Evolutionary conservation across 2,113 vertebrate genomes (phyloP), one percentile per base, ranked within the genome.

Genomic region (Labeo catla): DNA sequence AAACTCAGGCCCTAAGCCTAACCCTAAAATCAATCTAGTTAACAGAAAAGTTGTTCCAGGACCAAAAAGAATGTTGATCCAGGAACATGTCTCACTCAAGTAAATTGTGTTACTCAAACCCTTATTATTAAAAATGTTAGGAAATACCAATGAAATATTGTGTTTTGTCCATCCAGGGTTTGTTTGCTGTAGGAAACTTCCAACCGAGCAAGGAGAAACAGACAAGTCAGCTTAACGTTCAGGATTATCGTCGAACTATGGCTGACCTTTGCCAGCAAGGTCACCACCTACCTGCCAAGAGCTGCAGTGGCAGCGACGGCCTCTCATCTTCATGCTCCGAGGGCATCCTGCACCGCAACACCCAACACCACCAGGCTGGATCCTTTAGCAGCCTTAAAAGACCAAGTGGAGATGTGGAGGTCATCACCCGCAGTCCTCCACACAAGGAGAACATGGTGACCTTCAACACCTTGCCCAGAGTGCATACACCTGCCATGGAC

Each of bases 131-230:
- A 66, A 4, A 3, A 66, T 23, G 6, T 49, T 34, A 6, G 6
- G 19, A 49, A 81, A 65, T 81, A 15, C 13, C 3, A 72, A 23
- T 54, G 0, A 72, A 57, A 70, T 43, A 11, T 21, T 54, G 43
- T 83, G 28, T 73, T 45, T 72, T 59, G 34, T 83, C 68, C 11
- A 4, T 59, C 21, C 87, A 99, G 98, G 98, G 97, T 6, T 89
- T 98, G 43, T 98, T 97, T 88, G 98, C 98, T 47, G 98, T 99
- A 65, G 97, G 98, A 63, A 99, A 99, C 88, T 99, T 99, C 89
- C 94, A 97, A 89, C 96, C 97, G 1, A 97, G 94, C 52, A 97
- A 99, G 6, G 97, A 98, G 21, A 91, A 92, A 47, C 87, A 88
- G 86, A 87, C 93, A 79, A 91, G 88, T 50, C 86, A 91, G 15